Base-by-base conservation (phyloP, 2,113 vertebrate species). In the Carassius auratus region DNA sequence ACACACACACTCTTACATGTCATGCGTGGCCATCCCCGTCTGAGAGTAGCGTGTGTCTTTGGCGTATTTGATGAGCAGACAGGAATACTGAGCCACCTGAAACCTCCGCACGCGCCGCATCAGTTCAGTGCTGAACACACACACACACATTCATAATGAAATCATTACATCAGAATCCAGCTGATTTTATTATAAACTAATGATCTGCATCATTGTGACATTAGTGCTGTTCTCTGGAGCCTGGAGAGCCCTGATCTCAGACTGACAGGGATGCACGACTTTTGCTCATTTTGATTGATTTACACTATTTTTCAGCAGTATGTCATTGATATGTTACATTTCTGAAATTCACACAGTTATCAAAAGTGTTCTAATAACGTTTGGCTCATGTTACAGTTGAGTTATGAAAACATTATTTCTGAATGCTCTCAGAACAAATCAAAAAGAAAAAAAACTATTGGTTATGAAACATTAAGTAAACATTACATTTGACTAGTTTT, bases 61-160 rank as follows among this genome's bases (percentile, higher is more conserved):
- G 85, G 95, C 95, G 0, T 99, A 99, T 90, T 99, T 99, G 85
- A 99, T 92, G 87, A 99, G 91, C 83, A 99, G 78, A 86, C 98
- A 99, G 64, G 87, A 94, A 88, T 99, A 97, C 91, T 98, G 98
- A 0, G 98, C 97, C 0, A 99, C 90, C 91, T 97, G 97, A 92
- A 98, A 99, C 26, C 97, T 95, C 0, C 96, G 95, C 26, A 99
- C 97, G 2, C 98, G 89, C 26, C 98, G 93, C 95, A 99, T 97
- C 79, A 99, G 90, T 85, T 99, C 98, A 0, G 98, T 99, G 91
- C 98, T 99, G 92, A 33, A 82, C n/a, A 45, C 13, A 15, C 21
- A 82, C 21, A 52, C 14, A 74, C 61, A 30, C n/a, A 62, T 5
- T 3, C 26, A 30, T 6, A 66, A 26, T 30, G 26, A 2, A 15